These are phyloP conservation scores for Pelvicachromis taeniatus DNA, from an alignment of 2,113 vertebrate genomes.

Conservation along the genomic window DNA sequence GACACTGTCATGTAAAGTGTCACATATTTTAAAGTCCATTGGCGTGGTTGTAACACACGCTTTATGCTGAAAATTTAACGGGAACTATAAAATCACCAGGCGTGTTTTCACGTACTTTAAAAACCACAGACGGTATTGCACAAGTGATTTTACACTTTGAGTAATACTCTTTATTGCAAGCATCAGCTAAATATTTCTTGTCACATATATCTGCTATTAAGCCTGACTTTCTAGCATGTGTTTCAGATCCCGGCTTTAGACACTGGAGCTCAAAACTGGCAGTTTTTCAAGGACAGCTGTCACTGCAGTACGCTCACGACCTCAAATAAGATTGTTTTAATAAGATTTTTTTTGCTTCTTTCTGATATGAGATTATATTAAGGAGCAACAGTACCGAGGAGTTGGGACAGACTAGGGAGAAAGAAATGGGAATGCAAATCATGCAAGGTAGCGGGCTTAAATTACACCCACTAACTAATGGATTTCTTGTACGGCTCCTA, in stretches of 20 bases:
- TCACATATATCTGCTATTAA: not conserved
- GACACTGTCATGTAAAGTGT: not conserved
- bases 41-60: not conserved
- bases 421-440: not conserved
- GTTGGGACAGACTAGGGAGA: not conserved
- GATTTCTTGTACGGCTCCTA: not conserved
- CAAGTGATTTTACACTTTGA: not conserved
- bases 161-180: not conserved
- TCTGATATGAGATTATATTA: not conserved
- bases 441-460: not conserved
- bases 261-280: not conserved
- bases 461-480: not conserved
- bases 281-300: not conserved
- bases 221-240: not conserved
- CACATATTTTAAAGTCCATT: not conserved
- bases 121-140: not conserved
- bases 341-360: not conserved
- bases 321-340: not conserved
- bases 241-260: not conserved
- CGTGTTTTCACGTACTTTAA: not conserved
- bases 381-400: not conserved
- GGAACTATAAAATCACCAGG: not conserved
- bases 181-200: not conserved
- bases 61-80: not conserved
- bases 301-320: not conserved